phyloP scores from a whole-genome alignment of 1,140 invertebrate genomes.

The Bombus superbus region DNA sequence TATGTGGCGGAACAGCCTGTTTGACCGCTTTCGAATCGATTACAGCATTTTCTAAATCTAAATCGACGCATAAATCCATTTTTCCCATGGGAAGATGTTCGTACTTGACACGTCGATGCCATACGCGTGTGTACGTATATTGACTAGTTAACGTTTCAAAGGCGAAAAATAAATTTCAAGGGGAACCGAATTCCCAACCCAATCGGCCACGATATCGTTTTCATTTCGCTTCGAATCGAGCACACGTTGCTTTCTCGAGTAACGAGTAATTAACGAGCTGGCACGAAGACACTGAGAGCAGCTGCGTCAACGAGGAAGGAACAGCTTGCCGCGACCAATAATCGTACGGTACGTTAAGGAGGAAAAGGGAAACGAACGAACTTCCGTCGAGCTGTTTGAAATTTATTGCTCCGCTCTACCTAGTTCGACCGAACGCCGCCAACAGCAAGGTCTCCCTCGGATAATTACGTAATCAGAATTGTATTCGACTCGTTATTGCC shows the following conservation, averaged over 20 bases:
- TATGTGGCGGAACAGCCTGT: neutral
- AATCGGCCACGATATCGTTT: neutral
- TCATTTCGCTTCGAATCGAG: neutral
- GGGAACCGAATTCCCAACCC: neutral
- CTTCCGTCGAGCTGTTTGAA: conserved; percentile 18
- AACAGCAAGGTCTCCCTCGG: conserved; percentile 3
- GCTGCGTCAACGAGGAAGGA: neutral
- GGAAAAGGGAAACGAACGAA: conserved; percentile 16
- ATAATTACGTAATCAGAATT: conserved; percentile 46
- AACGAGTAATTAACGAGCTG: conserved; percentile 10
- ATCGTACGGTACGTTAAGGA: neutral
- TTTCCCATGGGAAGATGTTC: neutral
- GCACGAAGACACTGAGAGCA: neutral
- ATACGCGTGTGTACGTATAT: no score
- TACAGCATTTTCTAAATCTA: neutral
- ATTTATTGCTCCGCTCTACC: conserved; percentile 30
- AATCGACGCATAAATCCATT: neutral
- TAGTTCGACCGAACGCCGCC: neutral
- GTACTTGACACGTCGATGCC: no score
- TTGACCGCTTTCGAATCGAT: neutral
- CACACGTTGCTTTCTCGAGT: neutral
- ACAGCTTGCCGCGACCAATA: neutral
- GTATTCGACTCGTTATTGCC: conserved; percentile 30
- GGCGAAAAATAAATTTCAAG: no score
- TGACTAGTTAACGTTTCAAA: no score